Evolutionary conservation across 1,140 invertebrate species (phyloP).

Genomic region (Trachymyrmex septentrionalis): DNA sequence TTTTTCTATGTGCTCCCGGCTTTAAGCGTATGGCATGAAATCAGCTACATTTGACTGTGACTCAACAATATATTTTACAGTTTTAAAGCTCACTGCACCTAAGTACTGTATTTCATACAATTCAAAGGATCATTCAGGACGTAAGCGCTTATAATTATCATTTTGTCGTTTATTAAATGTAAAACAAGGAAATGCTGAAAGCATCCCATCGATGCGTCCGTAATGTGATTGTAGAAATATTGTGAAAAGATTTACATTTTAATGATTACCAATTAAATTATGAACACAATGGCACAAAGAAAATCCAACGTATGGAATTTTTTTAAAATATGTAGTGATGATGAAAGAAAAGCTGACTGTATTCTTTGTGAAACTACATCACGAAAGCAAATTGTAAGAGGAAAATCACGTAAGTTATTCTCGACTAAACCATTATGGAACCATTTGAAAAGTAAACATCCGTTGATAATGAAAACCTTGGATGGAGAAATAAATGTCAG

Average conservation of each 20-base stretch:
- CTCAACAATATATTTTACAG: no score
- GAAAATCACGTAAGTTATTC: constrained; percentile 23
- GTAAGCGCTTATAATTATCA: no score
- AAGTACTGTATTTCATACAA: no score
- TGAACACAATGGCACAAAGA: constrained; percentile 21
- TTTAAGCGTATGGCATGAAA: no score
- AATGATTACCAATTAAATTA: not conserved
- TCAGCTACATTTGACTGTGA: no score
- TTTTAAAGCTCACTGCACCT: no score
- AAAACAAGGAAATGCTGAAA: no score
- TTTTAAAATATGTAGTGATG: constrained; percentile 29
- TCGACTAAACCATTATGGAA: constrained; percentile 26
- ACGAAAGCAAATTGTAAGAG: constrained; percentile 13
- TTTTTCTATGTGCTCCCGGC: no score
- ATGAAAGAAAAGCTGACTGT: constrained; percentile 23
- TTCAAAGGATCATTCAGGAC: no score
- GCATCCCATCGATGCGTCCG: no score
- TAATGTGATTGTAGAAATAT: no score
- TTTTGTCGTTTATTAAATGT: no score
- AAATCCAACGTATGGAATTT: constrained; percentile 35
- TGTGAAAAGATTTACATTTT: not conserved
- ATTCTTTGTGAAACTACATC: constrained; percentile 3
- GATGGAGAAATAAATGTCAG: not conserved
- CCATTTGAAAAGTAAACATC: constrained; percentile 35
- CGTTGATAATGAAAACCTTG: not conserved